Evolutionary conservation across 2,113 vertebrate species (phyloP), one percentile per base, ranked within the genome.

Genomic region (Gobius niger): DNA sequence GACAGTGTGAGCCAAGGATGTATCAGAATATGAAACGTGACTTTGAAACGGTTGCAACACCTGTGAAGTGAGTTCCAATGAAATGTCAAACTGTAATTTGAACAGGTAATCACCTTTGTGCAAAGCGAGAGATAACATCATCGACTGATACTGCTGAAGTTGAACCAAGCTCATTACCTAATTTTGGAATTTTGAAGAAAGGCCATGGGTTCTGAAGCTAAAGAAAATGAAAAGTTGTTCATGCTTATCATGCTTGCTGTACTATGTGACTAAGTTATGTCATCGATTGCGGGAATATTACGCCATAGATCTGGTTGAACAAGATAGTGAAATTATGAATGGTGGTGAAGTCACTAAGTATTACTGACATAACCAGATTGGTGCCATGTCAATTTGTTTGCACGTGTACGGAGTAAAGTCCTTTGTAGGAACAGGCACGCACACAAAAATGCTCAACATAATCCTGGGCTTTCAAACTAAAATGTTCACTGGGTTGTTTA

Each of bases 221-320:
- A 46, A 1, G 2, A 15, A 7, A 18, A 46, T 41, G 2, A 40
- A 54, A 6, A 10, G 18, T 10, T 24, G 67, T 67, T 68, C 42
- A 42, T 5, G 57, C 40, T 15, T 44, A 14, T 42, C 57, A 60
- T 60, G 5, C 24, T 41, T 24, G 1, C 6, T 14, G 6, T 2
- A 7, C 7, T 57, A 1, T 14, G 6, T 40, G 12, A 7, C 24
- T 40, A 57, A 3, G 3, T 3, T 3, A 24, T 8, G 19, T 1
- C 12, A 15, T 42, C 12, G 41, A 44, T 54, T 41, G 10, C 1
- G 34, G 47, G 16, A 49, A 44, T 6, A 10, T 46, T 12, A 11
- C 54, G 3, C 12, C 54, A 47, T 16, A 51, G 16, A 76, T 15
- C 15, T 13, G 18, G 68, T 64, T n/a, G 46, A 70, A 70, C 40